Base-by-base conservation (phyloP, 2,113 vertebrate genomes). In the Bambusicola thoracicus region DNA sequence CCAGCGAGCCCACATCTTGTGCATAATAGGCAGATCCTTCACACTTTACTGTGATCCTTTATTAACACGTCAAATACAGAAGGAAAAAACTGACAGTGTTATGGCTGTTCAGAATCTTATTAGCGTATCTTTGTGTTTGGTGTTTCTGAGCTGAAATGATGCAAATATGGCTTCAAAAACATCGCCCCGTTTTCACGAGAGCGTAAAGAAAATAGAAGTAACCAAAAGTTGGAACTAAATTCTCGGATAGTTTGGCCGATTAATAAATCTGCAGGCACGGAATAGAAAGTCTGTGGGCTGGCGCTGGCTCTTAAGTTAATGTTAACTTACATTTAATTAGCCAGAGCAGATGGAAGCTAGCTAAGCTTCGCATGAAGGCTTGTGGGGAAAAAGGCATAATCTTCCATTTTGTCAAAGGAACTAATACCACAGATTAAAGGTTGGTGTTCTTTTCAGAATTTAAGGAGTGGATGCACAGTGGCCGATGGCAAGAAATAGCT, bases 311-410 rank as follows among this genome's bases (percentile, higher is more conserved):
- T 65, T 67, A 87, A 67, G 72, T 93, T 79, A 81, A 77, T 93
- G 83, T 87, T 92, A 95, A 96, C 87, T 87, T 94, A 90, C 91
- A 87, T 95, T 93, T 97, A 94, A 92, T 92, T 96, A 94, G 94
- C 81, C 79, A 91, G 91, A 83, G 96, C 96, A 87, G 84, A 92
- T 92, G 96, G 95, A 92, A 94, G 78, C 53, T 92, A 80, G 81
- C 80, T 89, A 90, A 94, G 91, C 91, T 94, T 93, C 0, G 43
- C 90, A 77, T 63, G 85, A 93, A 95, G 94, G 80, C 89, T 95
- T 97, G 86, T 61, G 89, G 85, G 85, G 87, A 94, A 77, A 90
- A 96, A 94, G 90, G 73, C 92, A 87, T 86, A 43, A 91, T 92
- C 95, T 96, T 74, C 93, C 55, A 61, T 87, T 95, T 94, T 96